Evolutionary conservation across 2,113 vertebrate species (phyloP).

Genomic region (Pogonocichla stellata): DNA sequence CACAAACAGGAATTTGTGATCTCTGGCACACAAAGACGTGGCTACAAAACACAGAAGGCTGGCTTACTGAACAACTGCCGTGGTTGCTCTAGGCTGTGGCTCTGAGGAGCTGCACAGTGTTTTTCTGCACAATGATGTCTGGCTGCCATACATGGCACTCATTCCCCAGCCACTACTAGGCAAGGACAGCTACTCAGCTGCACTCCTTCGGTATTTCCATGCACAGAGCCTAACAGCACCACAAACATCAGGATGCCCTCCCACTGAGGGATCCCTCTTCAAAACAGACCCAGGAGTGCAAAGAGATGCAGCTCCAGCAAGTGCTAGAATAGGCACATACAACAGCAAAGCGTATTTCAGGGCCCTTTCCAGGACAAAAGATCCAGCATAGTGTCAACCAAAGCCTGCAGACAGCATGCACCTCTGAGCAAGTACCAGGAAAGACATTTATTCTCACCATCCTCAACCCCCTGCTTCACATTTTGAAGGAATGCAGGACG

Average conservation of each 20-base stretch:
- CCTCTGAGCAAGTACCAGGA: not conserved
- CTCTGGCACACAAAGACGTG: not conserved
- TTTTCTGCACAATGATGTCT: not conserved
- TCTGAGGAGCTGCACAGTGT: not conserved
- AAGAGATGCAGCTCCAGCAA: not conserved
- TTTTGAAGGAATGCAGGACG: not conserved
- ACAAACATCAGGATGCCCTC: not conserved
- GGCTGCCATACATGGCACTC: not conserved
- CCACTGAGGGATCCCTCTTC: not conserved
- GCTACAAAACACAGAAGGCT: not conserved
- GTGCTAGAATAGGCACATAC: not conserved
- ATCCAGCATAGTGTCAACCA: not conserved
- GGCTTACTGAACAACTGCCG: not conserved
- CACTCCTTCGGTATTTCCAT: not conserved
- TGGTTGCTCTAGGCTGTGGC: not conserved
- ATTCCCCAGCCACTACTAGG: not conserved
- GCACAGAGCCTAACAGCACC: not conserved
- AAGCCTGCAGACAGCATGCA: not conserved
- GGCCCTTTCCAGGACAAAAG: rapidly evolving
- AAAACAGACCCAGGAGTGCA: not conserved
- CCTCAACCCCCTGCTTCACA: not conserved
- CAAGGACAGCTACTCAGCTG: not conserved
- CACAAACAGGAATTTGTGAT: conserved; percentile 23
- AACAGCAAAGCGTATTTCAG: not conserved
- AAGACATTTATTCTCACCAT: not conserved